Evolutionary conservation across 2,113 vertebrate species (phyloP), one percentile per base, ranked within the genome.

Genomic region (Neogale vison): DNA sequence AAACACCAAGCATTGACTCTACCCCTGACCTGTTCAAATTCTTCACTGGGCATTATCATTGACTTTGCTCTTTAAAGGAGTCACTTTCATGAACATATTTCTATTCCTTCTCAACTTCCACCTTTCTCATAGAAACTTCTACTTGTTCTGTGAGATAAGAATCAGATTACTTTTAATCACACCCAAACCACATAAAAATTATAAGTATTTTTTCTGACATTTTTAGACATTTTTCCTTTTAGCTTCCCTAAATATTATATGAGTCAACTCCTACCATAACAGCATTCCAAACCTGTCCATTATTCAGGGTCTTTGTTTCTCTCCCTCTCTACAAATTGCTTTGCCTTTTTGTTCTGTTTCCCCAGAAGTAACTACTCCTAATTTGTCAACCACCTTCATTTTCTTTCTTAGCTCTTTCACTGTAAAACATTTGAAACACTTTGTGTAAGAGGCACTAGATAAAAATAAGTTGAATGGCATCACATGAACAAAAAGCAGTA

Each of bases 321-420:
- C 34, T 95, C 63, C 45, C 9, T 91, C 36, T 96, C 76, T 67
- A 95, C 72, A 97, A 93, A 81, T 97, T 47, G 26, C 61, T 74
- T 92, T 85, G n/a, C n/a, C 18, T 36, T 89, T 74, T 81, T 42
- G 29, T 96, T 86, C 42, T 94, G 23, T 96, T 91, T 96, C 10
- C 45, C 52, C 14, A 45, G 94, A 15, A n/a, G 18, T 47, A 96
- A 88, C 50, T 76, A 47, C n/a, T 91, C 39, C n/a, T 18, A 92
- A 57, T 92, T 93, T 94, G 83, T 88, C 57, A 34, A 61, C 18
- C 23, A 57, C 1, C 82, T 74, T 67, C 47, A 59, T 95, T 77
- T 74, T 45, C 29, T 95, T 97, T 93, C 88, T 97, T 95, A 77
- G 65, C 67, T 94, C n/a, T 94, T 81, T 80, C 90, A 42, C 7